phyloP scores from a whole-genome alignment of 2,888 invertebrate species.

The Oscheius sp. region DNA sequence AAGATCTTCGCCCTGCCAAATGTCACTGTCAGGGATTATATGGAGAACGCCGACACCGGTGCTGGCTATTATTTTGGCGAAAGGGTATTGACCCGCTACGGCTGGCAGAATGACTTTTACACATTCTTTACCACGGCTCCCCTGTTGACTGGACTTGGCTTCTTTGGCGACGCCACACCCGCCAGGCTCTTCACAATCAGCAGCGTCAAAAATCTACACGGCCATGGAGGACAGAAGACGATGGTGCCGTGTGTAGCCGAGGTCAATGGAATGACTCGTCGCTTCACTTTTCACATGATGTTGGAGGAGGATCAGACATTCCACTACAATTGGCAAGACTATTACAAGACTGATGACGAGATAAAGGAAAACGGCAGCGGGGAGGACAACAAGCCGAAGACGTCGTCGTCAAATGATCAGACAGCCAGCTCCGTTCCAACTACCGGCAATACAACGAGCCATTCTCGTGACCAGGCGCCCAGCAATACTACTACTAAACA shows the following conservation, averaged over 20 bases:
- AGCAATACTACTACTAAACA: no score
- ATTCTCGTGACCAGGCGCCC: no score
- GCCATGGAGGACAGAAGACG: constrained; percentile 4
- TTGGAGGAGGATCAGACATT: no score
- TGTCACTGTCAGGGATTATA: background rate
- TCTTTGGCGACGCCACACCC: background rate
- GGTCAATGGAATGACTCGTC: background rate
- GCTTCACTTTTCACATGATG: no score
- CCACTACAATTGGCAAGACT: no score
- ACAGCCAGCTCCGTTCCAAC: no score
- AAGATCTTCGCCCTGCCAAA: background rate
- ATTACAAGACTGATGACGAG: no score
- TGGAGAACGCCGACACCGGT: background rate
- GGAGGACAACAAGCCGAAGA: no score
- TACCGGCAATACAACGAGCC: no score
- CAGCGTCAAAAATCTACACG: background rate
- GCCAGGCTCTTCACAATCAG: background rate
- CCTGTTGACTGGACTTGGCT: background rate
- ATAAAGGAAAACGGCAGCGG: no score
- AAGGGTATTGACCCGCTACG: background rate
- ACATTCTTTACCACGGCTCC: background rate
- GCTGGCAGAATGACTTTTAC: no score
- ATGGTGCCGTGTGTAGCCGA: background rate
- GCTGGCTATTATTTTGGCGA: constrained; percentile 10
- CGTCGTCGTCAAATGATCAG: no score